Evolutionary conservation across 2,888 invertebrate genomes (phyloP).

Genomic region (Ditula angustiorana): DNA sequence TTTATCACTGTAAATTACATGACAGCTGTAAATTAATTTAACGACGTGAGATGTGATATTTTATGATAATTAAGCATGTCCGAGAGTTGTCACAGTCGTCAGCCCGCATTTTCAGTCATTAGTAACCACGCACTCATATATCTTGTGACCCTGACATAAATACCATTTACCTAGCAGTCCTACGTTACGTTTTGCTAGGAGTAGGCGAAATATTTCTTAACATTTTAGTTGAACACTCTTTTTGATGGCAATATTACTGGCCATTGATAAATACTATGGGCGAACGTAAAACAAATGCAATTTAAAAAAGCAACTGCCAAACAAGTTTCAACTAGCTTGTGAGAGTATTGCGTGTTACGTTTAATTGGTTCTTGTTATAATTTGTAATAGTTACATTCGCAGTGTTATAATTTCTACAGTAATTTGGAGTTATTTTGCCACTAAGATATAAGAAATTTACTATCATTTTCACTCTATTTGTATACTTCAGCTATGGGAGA

Average conservation of each 20-base stretch:
- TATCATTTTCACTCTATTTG: too few relatives aligned
- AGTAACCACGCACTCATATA: slow-evolving; percentile 17
- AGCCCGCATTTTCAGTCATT: slow-evolving; percentile 25
- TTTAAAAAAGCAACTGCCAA: too few relatives aligned
- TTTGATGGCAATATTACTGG: neutral
- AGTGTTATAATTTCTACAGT: too few relatives aligned
- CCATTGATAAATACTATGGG: neutral
- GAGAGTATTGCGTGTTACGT: too few relatives aligned
- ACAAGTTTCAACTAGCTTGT: too few relatives aligned
- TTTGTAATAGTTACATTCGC: too few relatives aligned
- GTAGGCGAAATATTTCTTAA: neutral
- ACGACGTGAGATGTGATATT: slow-evolving; percentile 18
- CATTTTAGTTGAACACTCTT: neutral
- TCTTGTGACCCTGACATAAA: slow-evolving; percentile 18
- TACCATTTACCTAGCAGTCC: neutral
- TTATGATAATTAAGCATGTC: slow-evolving; percentile 27
- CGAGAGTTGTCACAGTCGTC: slow-evolving; percentile 18
- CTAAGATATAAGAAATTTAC: too few relatives aligned
- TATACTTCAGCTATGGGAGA: too few relatives aligned
- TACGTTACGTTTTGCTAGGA: neutral
- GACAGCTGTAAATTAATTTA: slow-evolving; percentile 26
- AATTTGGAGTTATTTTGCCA: too few relatives aligned
- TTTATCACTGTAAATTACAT: slow-evolving; percentile 29
- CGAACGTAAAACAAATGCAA: too few relatives aligned
- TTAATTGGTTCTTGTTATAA: too few relatives aligned